A percentile compares a stretch with the other conserved stretches of the same genome.
These are phyloP conservation scores for Nomada flava DNA, from an alignment of 2,888 invertebrate genomes.

Conservation along the genomic window DNA sequence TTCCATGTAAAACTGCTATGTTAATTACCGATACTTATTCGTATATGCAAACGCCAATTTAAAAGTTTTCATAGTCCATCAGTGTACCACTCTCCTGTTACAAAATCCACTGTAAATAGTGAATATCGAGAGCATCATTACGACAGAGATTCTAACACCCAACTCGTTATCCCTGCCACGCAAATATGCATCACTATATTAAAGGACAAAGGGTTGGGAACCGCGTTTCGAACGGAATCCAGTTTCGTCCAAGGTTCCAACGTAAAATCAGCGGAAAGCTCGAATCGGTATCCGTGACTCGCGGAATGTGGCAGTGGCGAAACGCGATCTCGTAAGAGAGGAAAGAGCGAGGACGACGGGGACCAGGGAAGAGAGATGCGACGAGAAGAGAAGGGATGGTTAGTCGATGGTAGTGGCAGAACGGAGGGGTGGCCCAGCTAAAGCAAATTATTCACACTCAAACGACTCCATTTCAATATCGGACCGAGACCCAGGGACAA, in stretches of 20 bases:
- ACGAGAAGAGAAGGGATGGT: constrained; percentile 39
- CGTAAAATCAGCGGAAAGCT: constrained; percentile 58
- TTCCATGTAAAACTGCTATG: no score
- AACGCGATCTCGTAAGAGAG: constrained; percentile 48
- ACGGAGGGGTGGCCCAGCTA: constrained; percentile 83
- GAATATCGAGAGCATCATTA: no score
- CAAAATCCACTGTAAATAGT: no score
- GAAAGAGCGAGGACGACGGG: constrained; percentile 29
- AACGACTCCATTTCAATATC: constrained; percentile 90
- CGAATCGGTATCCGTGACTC: constrained; percentile 59
- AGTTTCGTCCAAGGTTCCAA: constrained; percentile 23
- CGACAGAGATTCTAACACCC: no score
- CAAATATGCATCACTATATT: no score
- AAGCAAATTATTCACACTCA: constrained; percentile 90
- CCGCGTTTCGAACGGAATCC: neutral
- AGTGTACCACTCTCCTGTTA: no score
- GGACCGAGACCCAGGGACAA: constrained; percentile 85
- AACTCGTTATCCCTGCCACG: no score
- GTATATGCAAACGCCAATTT: no score
- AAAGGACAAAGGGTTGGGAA: no score
- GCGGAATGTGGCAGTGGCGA: constrained; percentile 64
- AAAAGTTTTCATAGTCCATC: no score
- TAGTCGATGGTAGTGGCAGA: constrained; percentile 70
- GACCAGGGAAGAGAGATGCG: constrained; percentile 34
- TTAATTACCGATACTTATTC: no score